Conservation (phyloP, 2,797 vertebrate genomes). For the Caiman crocodilus region DNA sequence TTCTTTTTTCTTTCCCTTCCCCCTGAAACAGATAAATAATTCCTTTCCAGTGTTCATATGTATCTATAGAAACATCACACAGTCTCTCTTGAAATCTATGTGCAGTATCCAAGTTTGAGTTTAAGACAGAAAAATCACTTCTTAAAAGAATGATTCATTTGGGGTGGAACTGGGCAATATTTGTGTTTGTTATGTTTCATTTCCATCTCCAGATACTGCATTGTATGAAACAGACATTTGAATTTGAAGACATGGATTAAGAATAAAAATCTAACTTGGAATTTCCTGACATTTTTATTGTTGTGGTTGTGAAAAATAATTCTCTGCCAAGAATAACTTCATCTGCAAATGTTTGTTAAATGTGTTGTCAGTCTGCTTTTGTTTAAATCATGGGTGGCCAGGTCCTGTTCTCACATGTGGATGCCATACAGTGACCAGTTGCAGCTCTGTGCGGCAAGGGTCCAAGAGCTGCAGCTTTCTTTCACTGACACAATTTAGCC, state of each 20-base stretch:
- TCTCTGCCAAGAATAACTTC: conserved; percentile 50
- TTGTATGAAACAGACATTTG: not conserved
- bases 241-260: conserved; percentile 36
- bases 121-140: not conserved
- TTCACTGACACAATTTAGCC: not conserved
- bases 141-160: not conserved
- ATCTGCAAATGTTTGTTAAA: conserved; percentile 44
- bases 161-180: not conserved
- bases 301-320: not conserved
- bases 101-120: not conserved
- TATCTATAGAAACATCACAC: not conserved
- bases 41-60: not conserved
- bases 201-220: conserved; percentile 16
- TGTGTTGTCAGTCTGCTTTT: conserved; percentile 52
- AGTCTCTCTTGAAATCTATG: not conserved
- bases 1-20: not conserved
- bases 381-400: conserved; percentile 50
- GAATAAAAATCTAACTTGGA: conserved; percentile 8
- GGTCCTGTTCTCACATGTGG: conserved; percentile 37
- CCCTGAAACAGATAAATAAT: not conserved
- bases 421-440: not conserved
- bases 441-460: conserved; percentile 14
- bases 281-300: conserved; percentile 37
- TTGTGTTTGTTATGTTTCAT: conserved; percentile 29
- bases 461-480: conserved; percentile 15